Percentiles rank a stretch among this genome's conserved stretches.
phyloP scores from a whole-genome alignment of 1,140 invertebrate species.

The Yoshiicerus persimilis region DNA sequence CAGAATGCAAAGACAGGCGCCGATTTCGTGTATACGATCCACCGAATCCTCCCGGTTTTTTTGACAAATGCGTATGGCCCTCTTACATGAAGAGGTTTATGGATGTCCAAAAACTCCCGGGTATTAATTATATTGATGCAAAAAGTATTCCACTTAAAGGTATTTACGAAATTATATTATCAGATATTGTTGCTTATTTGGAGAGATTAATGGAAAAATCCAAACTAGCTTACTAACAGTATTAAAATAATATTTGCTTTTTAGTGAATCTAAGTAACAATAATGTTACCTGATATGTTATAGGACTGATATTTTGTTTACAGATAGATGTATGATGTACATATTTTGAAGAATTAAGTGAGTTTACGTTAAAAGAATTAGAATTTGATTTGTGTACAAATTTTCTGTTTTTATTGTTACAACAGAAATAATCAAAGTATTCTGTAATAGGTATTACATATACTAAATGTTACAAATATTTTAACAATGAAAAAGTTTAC shows the following conservation, averaged over 20 bases:
- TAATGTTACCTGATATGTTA: neutral
- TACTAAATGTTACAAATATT: neutral
- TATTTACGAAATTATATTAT: neutral
- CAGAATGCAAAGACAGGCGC: constrained; percentile 65
- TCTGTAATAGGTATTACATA: neutral
- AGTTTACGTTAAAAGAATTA: neutral
- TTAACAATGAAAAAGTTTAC: constrained; percentile 14
- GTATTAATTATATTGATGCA: constrained; percentile 16
- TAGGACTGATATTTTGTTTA: neutral
- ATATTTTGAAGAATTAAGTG: neutral
- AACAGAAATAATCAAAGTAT: neutral
- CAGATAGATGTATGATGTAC: neutral
- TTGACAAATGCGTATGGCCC: constrained; percentile 75
- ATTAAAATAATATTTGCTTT: no score
- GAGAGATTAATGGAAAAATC: neutral
- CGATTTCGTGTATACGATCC: constrained; percentile 68
- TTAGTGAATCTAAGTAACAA: no score
- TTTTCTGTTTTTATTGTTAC: neutral
- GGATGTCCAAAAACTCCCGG: neutral
- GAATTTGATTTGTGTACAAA: neutral
- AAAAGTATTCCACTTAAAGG: neutral
- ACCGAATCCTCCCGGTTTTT: constrained; percentile 76
- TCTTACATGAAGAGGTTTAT: constrained; percentile 57
- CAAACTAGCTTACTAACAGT: neutral
- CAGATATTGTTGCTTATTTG: neutral